These are phyloP conservation scores for Eristalis tenax DNA, from an alignment of 2,888 invertebrate species.

Conservation along the genomic window DNA sequence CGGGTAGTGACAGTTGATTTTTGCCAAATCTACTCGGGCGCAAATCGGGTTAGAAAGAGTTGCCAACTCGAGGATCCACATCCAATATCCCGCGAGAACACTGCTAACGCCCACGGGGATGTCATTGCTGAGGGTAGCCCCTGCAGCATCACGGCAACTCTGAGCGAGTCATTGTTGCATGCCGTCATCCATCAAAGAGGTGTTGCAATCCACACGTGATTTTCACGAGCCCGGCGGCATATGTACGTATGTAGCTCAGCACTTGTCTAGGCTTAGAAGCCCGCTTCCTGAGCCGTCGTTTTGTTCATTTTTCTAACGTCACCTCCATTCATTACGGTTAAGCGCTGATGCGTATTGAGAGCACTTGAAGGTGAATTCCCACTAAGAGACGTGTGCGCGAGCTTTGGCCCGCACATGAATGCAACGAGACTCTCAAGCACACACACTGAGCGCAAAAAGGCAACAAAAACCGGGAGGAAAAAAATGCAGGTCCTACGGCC, in stretches of 20 bases:
- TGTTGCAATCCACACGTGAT: conserved; percentile 38
- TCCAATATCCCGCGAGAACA: background rate
- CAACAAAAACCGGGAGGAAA: conserved; percentile 1
- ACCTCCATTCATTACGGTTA: conserved; percentile 60
- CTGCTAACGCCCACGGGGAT: background rate
- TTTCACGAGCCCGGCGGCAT: conserved; percentile 31
- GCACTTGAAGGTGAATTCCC: conserved; percentile 57
- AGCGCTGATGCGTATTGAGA: conserved; percentile 67
- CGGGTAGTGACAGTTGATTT: conserved; percentile 49
- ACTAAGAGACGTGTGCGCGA: conserved; percentile 45
- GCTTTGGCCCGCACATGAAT: conserved; percentile 13
- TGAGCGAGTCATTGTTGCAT: background rate
- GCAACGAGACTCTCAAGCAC: background rate
- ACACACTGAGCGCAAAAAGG: background rate
- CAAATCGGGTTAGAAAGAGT: conserved; percentile 9
- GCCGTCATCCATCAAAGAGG: conserved; percentile 32
- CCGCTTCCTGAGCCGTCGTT: background rate
- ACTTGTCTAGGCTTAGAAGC: conserved; percentile 33
- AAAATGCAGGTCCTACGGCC: conserved; percentile 40
- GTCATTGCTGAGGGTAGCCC: background rate
- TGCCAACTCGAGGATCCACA: conserved; percentile 8
- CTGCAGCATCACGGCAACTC: conserved; percentile 31
- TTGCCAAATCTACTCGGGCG: conserved; percentile 11
- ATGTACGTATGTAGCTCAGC: background rate
- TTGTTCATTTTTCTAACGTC: conserved; percentile 3